Conservation (phyloP, 2,888 invertebrate species). For the Dione juno region DNA sequence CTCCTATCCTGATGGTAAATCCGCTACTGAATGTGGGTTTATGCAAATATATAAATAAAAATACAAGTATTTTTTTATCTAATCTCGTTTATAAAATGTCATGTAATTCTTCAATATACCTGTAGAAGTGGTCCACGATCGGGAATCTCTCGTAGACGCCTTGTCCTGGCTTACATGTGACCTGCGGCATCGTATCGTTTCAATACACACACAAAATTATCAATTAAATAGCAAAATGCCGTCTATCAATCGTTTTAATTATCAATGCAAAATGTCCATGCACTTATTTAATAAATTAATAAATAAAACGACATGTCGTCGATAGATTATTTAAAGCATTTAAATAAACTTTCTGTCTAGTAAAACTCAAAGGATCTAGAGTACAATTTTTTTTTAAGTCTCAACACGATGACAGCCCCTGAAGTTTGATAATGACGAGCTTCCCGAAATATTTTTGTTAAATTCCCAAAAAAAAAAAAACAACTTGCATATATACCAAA, state of each 20-base stretch:
- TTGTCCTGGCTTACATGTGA: conserved; percentile 79
- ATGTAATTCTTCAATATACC: conserved; percentile 65
- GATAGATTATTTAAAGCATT: neutral
- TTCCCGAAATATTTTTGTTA: neutral
- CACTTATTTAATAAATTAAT: neutral
- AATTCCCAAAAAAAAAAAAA: neutral
- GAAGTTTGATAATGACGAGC: conserved; percentile 2
- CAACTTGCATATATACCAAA: neutral
- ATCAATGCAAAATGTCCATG: neutral
- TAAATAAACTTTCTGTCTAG: neutral
- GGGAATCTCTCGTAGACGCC: conserved; percentile 66
- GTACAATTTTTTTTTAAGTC: neutral
- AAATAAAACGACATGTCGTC: neutral
- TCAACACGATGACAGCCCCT: conserved; percentile 13
- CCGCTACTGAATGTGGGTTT: too few relatives aligned
- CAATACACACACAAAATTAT: conserved; percentile 56
- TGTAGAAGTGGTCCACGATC: conserved; percentile 71
- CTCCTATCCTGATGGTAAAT: too few relatives aligned
- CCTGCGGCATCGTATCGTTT: conserved; percentile 65
- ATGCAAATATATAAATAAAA: too few relatives aligned
- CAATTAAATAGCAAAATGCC: conserved; percentile 10
- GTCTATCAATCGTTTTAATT: neutral
- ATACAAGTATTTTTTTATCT: conserved; percentile 37
- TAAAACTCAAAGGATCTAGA: neutral
- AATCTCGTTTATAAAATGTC: conserved; percentile 49